Percentiles rank a stretch among this genome's conserved stretches.
Evolutionary conservation across 2,888 invertebrate species (phyloP).

Genomic region (Atherix ibis): DNA sequence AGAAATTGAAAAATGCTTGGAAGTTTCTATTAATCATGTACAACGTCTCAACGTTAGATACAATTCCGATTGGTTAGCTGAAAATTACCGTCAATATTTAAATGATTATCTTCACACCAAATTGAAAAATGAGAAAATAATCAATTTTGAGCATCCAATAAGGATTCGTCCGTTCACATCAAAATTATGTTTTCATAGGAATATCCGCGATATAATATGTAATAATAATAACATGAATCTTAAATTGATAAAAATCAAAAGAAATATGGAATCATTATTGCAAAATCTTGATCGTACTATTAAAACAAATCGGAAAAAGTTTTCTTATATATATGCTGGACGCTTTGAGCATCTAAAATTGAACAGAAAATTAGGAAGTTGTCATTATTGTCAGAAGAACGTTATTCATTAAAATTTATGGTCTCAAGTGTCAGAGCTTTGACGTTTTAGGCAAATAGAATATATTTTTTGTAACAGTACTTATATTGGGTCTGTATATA

Average conservation of each 20-base stretch:
- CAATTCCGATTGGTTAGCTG: constrained; percentile 7
- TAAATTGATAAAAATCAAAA: constrained; percentile 10
- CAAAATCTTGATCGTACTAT: constrained; percentile 8
- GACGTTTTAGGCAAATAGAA: too few species aligned
- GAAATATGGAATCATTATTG: constrained; percentile 8
- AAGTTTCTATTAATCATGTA: constrained; percentile 8
- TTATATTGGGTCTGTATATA: too few species aligned
- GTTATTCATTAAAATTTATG: too few species aligned
- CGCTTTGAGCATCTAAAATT: too few species aligned
- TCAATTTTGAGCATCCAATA: background rate
- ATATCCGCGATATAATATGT: constrained; percentile 6
- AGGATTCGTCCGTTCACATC: background rate
- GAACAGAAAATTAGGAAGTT: too few species aligned
- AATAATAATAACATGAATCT: constrained; percentile 8
- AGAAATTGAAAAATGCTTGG: constrained; percentile 8
- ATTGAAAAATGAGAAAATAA: background rate
- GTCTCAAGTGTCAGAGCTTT: too few species aligned
- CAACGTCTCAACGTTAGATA: constrained; percentile 8
- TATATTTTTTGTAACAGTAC: too few species aligned
- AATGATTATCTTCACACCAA: constrained; percentile 2
- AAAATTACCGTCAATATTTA: constrained; percentile 7
- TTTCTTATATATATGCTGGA: too few species aligned
- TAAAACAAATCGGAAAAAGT: constrained; percentile 3
- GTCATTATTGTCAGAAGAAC: too few species aligned
- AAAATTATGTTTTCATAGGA: constrained; percentile 2